Evolutionary conservation across 2,888 invertebrate species (phyloP), one percentile per base, ranked within the genome.

Genomic region (Achlya flavicornis): DNA sequence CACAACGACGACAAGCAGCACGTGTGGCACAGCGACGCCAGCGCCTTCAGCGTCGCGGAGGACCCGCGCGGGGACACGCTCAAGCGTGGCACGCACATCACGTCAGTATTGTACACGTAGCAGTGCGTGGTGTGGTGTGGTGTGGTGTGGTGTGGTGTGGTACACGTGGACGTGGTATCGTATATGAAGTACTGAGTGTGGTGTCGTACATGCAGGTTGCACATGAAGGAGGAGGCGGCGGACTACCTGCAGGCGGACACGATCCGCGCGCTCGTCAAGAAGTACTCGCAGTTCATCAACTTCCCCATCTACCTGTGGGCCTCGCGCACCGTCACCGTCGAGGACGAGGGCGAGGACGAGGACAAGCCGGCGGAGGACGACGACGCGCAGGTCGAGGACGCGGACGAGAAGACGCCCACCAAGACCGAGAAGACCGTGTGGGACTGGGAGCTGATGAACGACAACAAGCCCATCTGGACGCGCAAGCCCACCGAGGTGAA

Each of bases 271-370:
- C 95, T 99, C 67, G 97, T 99, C 69, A 97, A 97, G 93, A 99
- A 99, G 91, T 99, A 99, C 94, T 99, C 99, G 6, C 99, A 99
- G 94, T 99, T 99, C 93, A 99, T 99, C 88, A 99, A 99, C 92
- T 99, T 99, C 95, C 98, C 98, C 68, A 99, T 99, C 87, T 97
- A 97, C 91, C 92, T 99, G 88, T 99, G 99, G 99, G 96, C 97
- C 65, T 94, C 95, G 78, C 94, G 93, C 93, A 76, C 78, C 66
- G 78, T 76, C 71, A 76, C 79, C 67, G 79, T 79, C 6, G 75
- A 77, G 70, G 79, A 77, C 71, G 60, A 72, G n/a, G 62, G 43
- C 57, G 75, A 65, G 41, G 73, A 65, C 35, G 58, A 48, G 16
- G 72, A 67, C 41, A 41, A 41, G 41, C 41, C 41, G 16, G 73